Percentiles rank a stretch among this genome's conserved stretches.
Conservation (phyloP, 2,113 vertebrate genomes). For the Trochalopteron elliotii region DNA sequence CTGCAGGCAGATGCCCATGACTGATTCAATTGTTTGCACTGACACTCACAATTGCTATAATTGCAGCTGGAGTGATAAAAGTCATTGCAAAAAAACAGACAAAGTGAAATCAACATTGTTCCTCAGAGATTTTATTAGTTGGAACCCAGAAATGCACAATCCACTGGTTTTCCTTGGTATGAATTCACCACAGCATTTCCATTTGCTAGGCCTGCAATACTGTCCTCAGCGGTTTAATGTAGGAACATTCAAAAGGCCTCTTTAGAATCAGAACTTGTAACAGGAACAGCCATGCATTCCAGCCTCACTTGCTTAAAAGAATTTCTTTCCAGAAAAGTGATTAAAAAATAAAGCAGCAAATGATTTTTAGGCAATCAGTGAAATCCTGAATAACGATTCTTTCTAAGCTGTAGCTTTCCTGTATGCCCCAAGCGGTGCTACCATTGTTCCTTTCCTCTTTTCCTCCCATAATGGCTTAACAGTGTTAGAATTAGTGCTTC, state of each 20-base stretch:
- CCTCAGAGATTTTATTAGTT: conserved; percentile 55
- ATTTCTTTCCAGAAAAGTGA: neutral
- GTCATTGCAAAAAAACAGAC: conserved; percentile 22
- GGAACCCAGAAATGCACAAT: conserved; percentile 30
- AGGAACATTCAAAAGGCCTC: neutral
- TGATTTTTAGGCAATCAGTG: neutral
- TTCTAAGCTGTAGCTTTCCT: neutral
- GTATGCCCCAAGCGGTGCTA: neutral
- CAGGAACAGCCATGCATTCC: neutral
- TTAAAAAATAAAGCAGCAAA: conserved; percentile 5
- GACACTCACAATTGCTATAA: conserved; percentile 55
- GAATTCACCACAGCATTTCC: neutral
- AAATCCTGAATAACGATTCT: neutral
- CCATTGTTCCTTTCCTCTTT: neutral
- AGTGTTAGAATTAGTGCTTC: neutral
- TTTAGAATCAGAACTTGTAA: neutral
- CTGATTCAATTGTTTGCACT: conserved; percentile 58
- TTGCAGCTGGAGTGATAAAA: conserved; percentile 43
- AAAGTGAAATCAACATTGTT: conserved; percentile 57
- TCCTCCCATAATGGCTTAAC: neutral
- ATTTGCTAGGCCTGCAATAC: neutral
- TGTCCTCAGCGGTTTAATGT: neutral
- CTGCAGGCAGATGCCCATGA: conserved; percentile 56
- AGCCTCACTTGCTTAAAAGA: neutral
- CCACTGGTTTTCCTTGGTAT: neutral